Conservation (phyloP, 2,888 invertebrate genomes). For the Clivina fossor region DNA sequence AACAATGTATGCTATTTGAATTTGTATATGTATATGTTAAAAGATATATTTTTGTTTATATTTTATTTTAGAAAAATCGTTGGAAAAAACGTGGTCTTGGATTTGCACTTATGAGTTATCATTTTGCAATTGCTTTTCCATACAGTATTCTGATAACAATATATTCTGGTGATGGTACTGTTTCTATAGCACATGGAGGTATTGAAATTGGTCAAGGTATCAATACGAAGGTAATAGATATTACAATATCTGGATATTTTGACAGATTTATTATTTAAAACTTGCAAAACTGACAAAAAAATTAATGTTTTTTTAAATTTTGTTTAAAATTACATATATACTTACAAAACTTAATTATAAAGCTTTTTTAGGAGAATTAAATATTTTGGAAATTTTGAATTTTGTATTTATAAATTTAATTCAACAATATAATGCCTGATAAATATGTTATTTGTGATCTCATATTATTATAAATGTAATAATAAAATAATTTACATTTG, state of each 20-base stretch:
- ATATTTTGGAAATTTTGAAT: no score
- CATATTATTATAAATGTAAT: no score
- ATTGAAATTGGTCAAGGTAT: slow-evolving; percentile 82
- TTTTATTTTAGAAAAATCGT: slow-evolving; percentile 71
- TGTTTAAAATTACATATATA: no score
- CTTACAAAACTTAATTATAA: no score
- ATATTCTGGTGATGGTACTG: slow-evolving; percentile 70
- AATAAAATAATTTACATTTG: no score
- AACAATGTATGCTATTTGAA: slow-evolving; percentile 56
- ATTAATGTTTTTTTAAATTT: neutral
- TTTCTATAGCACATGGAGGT: slow-evolving; percentile 71
- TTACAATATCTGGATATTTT: no score
- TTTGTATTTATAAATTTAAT: no score
- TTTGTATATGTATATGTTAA: neutral
- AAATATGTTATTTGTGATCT: no score
- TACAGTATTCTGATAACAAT: slow-evolving; percentile 65
- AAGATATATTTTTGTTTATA: no score
- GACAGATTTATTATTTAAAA: no score
- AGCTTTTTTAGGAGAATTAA: no score
- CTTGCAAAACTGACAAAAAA: neutral
- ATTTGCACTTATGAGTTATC: slow-evolving; percentile 70
- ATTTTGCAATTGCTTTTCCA: slow-evolving; percentile 56
- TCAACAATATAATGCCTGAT: no score
- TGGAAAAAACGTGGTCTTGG: slow-evolving; percentile 80
- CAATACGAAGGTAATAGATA: slow-evolving; percentile 74